Evolutionary conservation across 2,888 invertebrate genomes (phyloP), one percentile per base, ranked within the genome.

Genomic region (Microctonus aethiopoides): DNA sequence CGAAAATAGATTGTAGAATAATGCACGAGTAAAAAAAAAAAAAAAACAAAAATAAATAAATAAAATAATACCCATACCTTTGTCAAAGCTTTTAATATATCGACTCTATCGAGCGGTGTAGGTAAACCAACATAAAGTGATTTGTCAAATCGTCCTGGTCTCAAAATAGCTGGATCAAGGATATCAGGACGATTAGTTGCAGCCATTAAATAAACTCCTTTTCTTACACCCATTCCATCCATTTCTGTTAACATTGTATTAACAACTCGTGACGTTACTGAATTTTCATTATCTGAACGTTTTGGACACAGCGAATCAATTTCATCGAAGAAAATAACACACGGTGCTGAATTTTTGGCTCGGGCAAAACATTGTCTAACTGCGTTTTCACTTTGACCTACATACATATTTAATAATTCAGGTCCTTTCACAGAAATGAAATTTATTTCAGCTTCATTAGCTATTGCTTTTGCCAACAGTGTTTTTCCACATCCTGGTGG

Each of bases 391-490:
- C 98, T 98, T 88, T 99, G 99, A 71, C 99, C 99, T 20, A 99
- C 97, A 87, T 99, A 99, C 99, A 99, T 99, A 84, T 97, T 99
- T 69, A 99, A 89, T 66, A 99, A 87, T 87, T 99, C 99, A 0
- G 99, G 99, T 16, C 99, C 99, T 88, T 99, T 99, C 0, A 99
- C 98, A 7, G 98, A 97, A 79, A 99, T 97, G 80, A 99, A 99
- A 88, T 99, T 99, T 51, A 99, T 95, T 36, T 98, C 98, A 46
- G 98, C 97, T 88, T 99, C 99, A 88, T 99, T 99, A 0, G 99
- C 99, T 46, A 99, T 93, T 26, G 99, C 99, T 89, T 99, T 99
- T 1, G 99, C 99, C 64, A 99, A 87, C 32, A 99, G 89, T 0
- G 99, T 99, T 89, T 99, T 99, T 61, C 95, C 95, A 84, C 95